Evolutionary conservation across 2,888 invertebrate genomes (phyloP).

Genomic region (Drosophila buzzatii): DNA sequence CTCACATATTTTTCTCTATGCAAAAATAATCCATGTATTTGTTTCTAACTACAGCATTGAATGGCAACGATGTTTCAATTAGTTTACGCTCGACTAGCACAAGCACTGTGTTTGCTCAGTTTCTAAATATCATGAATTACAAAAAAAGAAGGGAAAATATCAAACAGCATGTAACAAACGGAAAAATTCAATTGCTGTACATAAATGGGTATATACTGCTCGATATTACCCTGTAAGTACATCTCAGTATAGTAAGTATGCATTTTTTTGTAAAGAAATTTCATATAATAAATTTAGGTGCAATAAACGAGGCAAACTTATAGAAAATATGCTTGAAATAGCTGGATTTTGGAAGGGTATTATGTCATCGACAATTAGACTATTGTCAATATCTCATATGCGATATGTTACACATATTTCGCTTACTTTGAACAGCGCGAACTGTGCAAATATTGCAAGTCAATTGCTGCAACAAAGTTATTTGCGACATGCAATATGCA

Average conservation of each 20-base stretch:
- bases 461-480: slow-evolving; percentile 44
- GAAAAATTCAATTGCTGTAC: not conserved
- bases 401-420: slow-evolving; percentile 32
- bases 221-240: not conserved
- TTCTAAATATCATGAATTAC: no score
- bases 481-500: slow-evolving; percentile 43
- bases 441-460: slow-evolving; percentile 17
- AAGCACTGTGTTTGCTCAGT: not conserved
- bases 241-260: no score
- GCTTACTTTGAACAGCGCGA: slow-evolving; percentile 29
- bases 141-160: not conserved
- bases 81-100: not conserved
- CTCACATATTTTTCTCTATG: not conserved
- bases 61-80: not conserved
- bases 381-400: not conserved
- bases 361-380: no score
- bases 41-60: not conserved
- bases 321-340: no score
- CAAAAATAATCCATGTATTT: not conserved
- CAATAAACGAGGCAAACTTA: no score
- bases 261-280: no score
- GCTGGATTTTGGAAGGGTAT: not conserved
- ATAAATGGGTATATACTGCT: not conserved
- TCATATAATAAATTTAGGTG: no score
- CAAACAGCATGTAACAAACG: not conserved